Evolutionary conservation across 2,888 invertebrate genomes (phyloP).

Genomic region (Epistrophella euchroma): DNA sequence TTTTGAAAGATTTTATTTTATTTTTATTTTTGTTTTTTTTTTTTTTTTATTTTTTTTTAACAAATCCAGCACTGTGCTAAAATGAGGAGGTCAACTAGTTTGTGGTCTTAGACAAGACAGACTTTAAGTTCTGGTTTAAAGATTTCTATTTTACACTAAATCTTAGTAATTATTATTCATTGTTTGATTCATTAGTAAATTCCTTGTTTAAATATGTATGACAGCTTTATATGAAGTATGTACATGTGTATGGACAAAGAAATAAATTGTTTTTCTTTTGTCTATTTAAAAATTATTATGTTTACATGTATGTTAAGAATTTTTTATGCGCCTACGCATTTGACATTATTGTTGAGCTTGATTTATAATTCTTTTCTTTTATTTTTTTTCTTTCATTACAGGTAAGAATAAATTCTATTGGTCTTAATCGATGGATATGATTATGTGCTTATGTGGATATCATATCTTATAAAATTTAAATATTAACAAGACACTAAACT

Average conservation of each 20-base stretch:
- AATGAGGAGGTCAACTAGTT: conserved; percentile 51
- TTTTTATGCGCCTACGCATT: conserved; percentile 10
- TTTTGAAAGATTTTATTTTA: background rate
- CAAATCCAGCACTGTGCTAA: background rate
- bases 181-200: conserved; percentile 14
- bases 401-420: conserved; percentile 47
- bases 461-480: background rate
- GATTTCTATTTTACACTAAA: conserved; percentile 7
- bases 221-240: background rate
- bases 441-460: background rate
- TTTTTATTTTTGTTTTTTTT: background rate
- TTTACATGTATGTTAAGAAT: background rate
- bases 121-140: background rate
- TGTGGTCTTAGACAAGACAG: background rate
- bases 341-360: conserved; percentile 18
- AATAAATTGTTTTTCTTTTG: background rate
- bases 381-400: conserved; percentile 43
- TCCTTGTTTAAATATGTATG: conserved; percentile 7
- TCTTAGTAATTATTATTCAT: conserved; percentile 14
- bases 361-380: conserved; percentile 10
- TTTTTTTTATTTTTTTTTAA: background rate
- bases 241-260: background rate
- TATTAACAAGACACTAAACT: background rate
- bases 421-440: background rate
- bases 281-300: background rate